A percentile compares a stretch with the other conserved stretches of the same genome.
Conservation (phyloP, 2,113 vertebrate genomes). For the Sebastes schlegelii region DNA sequence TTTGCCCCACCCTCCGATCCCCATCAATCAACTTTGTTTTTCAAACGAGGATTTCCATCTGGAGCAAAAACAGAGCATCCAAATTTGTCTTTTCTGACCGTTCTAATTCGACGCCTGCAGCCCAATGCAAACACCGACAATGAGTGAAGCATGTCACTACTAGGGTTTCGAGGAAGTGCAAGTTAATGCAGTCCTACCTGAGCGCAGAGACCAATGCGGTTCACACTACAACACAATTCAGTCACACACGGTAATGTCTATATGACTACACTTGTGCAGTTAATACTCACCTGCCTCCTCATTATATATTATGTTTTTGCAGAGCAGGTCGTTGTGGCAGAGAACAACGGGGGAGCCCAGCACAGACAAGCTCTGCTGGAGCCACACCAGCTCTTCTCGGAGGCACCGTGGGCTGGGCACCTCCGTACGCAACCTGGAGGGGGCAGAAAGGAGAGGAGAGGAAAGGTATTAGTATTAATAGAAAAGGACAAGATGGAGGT, state of each 20-base stretch:
- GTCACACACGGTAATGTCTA: slow-evolving; percentile 40
- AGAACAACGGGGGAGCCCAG: slow-evolving; percentile 96
- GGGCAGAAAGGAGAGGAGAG: background rate
- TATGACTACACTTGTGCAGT: slow-evolving; percentile 19
- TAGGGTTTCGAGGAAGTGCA: slow-evolving; percentile 37
- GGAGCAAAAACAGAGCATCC: background rate
- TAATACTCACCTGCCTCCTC: slow-evolving; percentile 90
- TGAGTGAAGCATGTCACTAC: slow-evolving; percentile 59
- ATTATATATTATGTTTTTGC: slow-evolving; percentile 99
- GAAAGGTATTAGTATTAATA: background rate
- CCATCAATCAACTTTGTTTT: background rate
- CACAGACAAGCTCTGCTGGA: slow-evolving; percentile 92
- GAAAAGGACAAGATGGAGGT: background rate
- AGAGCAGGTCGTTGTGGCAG: slow-evolving; percentile 98
- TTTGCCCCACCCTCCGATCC: background rate
- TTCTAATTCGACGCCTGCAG: slow-evolving; percentile 51
- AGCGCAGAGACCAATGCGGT: slow-evolving; percentile 33
- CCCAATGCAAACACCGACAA: slow-evolving; percentile 45
- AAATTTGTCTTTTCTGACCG: slow-evolving; percentile 35
- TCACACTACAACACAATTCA: slow-evolving; percentile 61
- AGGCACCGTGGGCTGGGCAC: slow-evolving; percentile 89
- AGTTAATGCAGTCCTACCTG: slow-evolving; percentile 64
- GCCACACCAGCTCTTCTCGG: slow-evolving; percentile 94
- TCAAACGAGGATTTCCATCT: slow-evolving; percentile 5
- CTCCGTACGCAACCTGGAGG: slow-evolving; percentile 88